Conservation (phyloP, 2,797 vertebrate species). For the Muscicapa striata region DNA sequence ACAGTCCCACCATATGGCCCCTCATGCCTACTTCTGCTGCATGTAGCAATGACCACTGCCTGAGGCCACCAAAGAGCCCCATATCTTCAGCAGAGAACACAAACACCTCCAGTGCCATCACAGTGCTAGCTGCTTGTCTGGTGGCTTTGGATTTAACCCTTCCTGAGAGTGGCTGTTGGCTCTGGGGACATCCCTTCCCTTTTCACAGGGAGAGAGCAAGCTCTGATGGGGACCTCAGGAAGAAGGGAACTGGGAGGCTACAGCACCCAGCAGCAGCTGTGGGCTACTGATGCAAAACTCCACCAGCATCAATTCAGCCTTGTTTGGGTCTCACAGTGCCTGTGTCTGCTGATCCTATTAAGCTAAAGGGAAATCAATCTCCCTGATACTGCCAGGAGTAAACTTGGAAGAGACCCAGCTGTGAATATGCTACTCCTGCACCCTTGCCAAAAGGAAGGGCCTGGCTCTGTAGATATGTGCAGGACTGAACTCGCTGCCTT, state of each 20-base stretch:
- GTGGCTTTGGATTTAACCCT: not conserved
- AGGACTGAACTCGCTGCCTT: not conserved
- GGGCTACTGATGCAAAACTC: not conserved
- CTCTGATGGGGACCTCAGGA: not conserved
- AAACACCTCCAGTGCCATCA: not conserved
- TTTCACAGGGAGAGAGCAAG: not conserved
- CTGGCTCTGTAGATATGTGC: not conserved
- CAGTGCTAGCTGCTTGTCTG: not conserved
- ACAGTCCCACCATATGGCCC: not conserved
- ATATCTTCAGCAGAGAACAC: not conserved
- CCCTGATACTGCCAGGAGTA: not conserved
- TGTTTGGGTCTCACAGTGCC: not conserved
- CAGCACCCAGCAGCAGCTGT: not conserved
- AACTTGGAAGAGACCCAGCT: constrained; percentile 26
- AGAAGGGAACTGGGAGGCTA: not conserved
- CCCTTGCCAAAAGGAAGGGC: not conserved
- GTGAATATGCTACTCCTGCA: not conserved
- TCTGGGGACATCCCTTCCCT: not conserved
- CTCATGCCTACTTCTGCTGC: not conserved
- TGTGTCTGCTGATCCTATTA: not conserved
- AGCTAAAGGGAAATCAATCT: not conserved
- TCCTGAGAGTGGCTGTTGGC: not conserved
- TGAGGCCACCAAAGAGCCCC: not conserved
- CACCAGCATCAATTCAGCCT: not conserved
- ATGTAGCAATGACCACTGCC: not conserved